Base-by-base conservation (phyloP, 2,113 vertebrate species). In the Nycticebus coucang region DNA sequence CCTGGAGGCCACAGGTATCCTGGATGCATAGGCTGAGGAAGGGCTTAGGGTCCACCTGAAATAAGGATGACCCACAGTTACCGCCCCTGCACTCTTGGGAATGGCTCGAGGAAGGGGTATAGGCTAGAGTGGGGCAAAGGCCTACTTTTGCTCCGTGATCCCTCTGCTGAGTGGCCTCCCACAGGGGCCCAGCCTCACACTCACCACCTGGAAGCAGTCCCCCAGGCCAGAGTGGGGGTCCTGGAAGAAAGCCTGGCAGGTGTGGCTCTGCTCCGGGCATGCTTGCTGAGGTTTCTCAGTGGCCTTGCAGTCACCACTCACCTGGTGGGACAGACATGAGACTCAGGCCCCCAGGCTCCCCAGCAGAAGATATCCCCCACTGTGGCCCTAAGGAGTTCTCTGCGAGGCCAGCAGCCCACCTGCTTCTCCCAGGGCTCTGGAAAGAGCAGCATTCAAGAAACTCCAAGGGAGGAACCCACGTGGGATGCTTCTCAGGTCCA, bases 151-250 rank as follows among this genome's bases (percentile, higher is more conserved):
- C 3, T 24, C 35, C 9, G 0, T 0, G 13, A 15, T 21, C 64
- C 21, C 41, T 28, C 37, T 21, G 18, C 64, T 9, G 41, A 41
- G 41, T 30, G 45, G 55, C 71, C 35, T 30, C 83, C 59, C 0
- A 0, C 21, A 7, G 30, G 71, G 57, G 53, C 68, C n/a, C 68
- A 33, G 59, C 41, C 15, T 21, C 10, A 55, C 74, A 98, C 98
- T 99, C 98, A 99, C 99, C 97, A 99, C 99, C 96, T 79, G 97
- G 96, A 99, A 99, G 97, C 99, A 99, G 96, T 98, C 98, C 83
- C 98, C 97, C 21, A 99, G 98, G 14, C 98, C 97, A 35, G 99
- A 99, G 60, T 86, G 93, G 1, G 97, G 53, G 45, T 98, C 99
- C 72, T 98, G 98, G 97, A 99, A 99, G 85, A 99, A 97, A 33